phyloP scores from a whole-genome alignment of 1,140 invertebrate genomes.

The Hetaerina americana region DNA sequence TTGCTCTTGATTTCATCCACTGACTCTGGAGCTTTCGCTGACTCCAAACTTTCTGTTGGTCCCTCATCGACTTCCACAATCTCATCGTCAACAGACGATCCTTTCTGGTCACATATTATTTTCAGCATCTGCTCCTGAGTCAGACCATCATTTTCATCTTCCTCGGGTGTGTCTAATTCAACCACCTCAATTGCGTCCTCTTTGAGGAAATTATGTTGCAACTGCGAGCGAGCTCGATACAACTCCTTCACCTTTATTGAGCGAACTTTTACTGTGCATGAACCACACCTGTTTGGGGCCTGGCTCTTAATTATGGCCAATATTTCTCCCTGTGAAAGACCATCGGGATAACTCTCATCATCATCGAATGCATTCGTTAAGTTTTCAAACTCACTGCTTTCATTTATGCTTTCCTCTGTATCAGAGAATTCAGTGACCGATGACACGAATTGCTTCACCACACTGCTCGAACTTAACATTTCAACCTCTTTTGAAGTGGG shows the following conservation, averaged over 20 bases:
- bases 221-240: not conserved
- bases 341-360: not conserved
- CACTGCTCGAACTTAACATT: not conserved
- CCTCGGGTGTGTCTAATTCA: conserved; percentile 8
- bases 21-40: conserved; percentile 7
- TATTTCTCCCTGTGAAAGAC: not conserved
- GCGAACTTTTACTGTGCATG: not conserved
- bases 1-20: no score
- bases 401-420: not conserved
- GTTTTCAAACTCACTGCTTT: not conserved
- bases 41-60: conserved; percentile 20
- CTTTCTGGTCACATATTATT: conserved; percentile 33
- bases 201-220: not conserved
- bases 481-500: not conserved
- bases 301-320: not conserved
- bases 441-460: not conserved
- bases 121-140: conserved; percentile 46
- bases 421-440: not conserved
- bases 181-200: conserved; percentile 11
- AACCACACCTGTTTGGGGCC: not conserved
- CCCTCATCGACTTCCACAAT: conserved; percentile 42
- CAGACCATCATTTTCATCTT: conserved; percentile 62
- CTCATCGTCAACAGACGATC: conserved; percentile 35
- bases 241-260: not conserved
- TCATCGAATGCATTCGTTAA: no score